Evolutionary conservation across 2,797 vertebrate genomes (phyloP).

Genomic region (Pseudomugil gertrudae): DNA sequence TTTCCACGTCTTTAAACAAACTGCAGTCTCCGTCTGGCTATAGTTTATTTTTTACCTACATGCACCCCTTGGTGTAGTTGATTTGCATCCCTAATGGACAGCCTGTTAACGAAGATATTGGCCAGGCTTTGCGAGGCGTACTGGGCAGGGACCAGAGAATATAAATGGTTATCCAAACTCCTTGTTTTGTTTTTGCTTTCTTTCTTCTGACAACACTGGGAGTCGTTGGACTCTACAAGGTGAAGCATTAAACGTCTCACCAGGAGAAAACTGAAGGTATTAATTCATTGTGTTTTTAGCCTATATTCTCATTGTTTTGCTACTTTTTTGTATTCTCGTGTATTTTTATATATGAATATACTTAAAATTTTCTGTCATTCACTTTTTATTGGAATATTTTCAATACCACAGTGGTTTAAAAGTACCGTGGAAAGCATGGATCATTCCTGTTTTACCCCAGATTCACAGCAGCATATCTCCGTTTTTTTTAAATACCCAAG

Average conservation of each 20-base stretch:
- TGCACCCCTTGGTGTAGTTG: constrained; percentile 60
- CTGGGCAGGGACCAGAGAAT: constrained; percentile 80
- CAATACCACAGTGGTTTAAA: constrained; percentile 83
- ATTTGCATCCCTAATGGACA: constrained; percentile 53
- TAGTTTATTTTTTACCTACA: constrained; percentile 61
- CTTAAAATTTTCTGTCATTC: constrained; percentile 84
- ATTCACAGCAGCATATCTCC: constrained; percentile 63
- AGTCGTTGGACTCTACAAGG: constrained; percentile 67
- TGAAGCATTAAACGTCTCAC: constrained; percentile 63
- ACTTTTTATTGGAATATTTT: constrained; percentile 88
- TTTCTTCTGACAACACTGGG: constrained; percentile 64
- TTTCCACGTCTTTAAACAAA: constrained; percentile 55
- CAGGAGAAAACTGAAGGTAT: constrained; percentile 80
- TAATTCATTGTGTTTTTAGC: constrained; percentile 80
- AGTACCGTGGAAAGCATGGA: constrained; percentile 66
- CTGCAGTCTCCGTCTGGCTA: constrained; percentile 63
- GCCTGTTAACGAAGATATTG: constrained; percentile 54
- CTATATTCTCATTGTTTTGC: constrained; percentile 85
- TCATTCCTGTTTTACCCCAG: constrained; percentile 70
- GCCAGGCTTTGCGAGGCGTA: constrained; percentile 56
- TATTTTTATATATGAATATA: constrained; percentile 90
- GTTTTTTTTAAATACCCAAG: neutral
- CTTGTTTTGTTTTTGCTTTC: constrained; percentile 23
- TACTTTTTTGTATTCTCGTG: constrained; percentile 88
- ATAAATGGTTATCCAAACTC: constrained; percentile 64